Evolutionary conservation across 2,797 vertebrate species (phyloP).

Genomic region (Parauchenoglanis punctatus): DNA sequence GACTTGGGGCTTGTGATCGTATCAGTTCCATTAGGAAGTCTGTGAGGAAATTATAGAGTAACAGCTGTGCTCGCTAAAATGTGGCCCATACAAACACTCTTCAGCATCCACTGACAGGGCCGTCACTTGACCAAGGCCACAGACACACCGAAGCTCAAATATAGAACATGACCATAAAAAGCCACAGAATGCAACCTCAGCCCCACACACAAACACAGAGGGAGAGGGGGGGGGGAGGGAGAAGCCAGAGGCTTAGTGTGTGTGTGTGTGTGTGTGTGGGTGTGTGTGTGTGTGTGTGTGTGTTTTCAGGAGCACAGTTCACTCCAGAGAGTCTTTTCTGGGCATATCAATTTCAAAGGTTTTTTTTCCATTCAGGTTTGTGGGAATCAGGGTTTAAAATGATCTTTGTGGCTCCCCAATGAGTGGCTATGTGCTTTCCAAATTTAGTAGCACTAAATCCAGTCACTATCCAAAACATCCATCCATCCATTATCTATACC

Average conservation of each 20-base stretch:
- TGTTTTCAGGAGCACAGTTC: background rate
- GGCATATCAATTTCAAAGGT: slow-evolving; percentile 30
- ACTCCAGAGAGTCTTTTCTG: slow-evolving; percentile 39
- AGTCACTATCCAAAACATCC: background rate
- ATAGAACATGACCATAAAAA: slow-evolving; percentile 99
- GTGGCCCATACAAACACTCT: slow-evolving; percentile 53
- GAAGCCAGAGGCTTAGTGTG: slow-evolving; percentile 64
- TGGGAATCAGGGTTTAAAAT: slow-evolving; percentile 42
- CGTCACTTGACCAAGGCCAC: slow-evolving; percentile 54
- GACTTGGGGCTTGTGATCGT: background rate
- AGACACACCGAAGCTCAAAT: slow-evolving; percentile 83
- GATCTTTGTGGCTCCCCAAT: slow-evolving; percentile 4
- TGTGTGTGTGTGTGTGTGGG: background rate
- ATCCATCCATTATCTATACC: no score
- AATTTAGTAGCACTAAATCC: background rate
- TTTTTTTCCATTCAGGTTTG: slow-evolving; percentile 49
- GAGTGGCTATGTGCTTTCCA: slow-evolving; percentile 1
- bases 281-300: background rate
- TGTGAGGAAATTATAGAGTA: slow-evolving; percentile 52
- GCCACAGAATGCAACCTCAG: slow-evolving; percentile 83
- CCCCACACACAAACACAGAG: slow-evolving; percentile 42
- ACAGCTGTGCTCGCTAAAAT: slow-evolving; percentile 50
- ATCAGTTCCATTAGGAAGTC: slow-evolving; percentile 37
- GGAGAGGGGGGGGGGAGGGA: slow-evolving; percentile 66
- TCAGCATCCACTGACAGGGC: slow-evolving; percentile 52